Conservation (phyloP, 2,888 invertebrate species). For the Philereme transversata region DNA sequence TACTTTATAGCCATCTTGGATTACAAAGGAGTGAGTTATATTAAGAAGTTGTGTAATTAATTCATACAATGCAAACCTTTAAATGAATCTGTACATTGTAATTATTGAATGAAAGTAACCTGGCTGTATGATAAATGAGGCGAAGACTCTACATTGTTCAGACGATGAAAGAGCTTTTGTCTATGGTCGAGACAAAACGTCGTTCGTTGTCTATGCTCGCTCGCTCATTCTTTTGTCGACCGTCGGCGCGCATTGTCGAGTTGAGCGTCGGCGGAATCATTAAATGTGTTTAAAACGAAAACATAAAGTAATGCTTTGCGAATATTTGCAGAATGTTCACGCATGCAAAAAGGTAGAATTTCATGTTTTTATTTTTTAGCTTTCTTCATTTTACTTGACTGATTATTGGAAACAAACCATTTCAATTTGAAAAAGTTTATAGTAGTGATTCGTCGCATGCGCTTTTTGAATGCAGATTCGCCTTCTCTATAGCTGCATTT, state of each 20-base stretch:
- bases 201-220: conserved; percentile 73
- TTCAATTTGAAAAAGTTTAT: no score
- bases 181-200: conserved; percentile 75
- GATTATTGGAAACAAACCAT: neutral
- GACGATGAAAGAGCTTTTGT: conserved; percentile 80
- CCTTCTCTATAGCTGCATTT: neutral
- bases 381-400: neutral
- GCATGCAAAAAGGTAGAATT: conserved; percentile 22
- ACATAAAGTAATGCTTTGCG: conserved; percentile 60
- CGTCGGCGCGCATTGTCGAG: conserved; percentile 65
- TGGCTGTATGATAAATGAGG: conserved; percentile 82
- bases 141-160: conserved; percentile 76
- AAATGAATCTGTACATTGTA: conserved; percentile 73
- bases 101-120: conserved; percentile 82
- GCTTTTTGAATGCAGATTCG: neutral
- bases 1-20: conserved; percentile 47
- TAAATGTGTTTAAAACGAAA: conserved; percentile 59
- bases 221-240: conserved; percentile 74
- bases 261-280: conserved; percentile 68
- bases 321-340: conserved; percentile 74
- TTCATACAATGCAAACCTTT: conserved; percentile 58
- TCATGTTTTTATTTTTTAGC: conserved; percentile 14
- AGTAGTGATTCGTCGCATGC: neutral
- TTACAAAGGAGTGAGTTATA: conserved; percentile 60
- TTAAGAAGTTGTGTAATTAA: conserved; percentile 66